Base-by-base conservation (phyloP, 2,113 vertebrate genomes). In the Dunckerocampus dactyliophorus region DNA sequence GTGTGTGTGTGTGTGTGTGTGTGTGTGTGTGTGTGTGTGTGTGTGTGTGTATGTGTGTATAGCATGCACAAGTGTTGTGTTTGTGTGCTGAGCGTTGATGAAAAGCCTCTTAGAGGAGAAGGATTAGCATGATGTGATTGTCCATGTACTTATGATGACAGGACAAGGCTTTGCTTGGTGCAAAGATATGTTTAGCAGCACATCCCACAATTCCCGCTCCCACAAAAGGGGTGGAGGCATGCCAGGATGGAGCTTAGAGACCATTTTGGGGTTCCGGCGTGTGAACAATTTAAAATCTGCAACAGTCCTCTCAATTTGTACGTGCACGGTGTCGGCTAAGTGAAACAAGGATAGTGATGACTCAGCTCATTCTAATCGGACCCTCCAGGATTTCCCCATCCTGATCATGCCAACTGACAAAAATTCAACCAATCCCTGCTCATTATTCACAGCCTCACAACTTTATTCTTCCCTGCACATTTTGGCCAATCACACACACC, bases 71-170 rank as follows among this genome's bases (percentile, higher is more conserved):
- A 42, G 58, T 39, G 53, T 34, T 28, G 58, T 39, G 53, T 34
- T 28, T 49, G 31, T 67, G 13, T 65, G 31, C 31, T 21, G 64
- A 55, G 31, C 11, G 70, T 75, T 64, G 74, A 61, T 61, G 46
- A 67, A 76, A 87, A 85, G 67, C 80, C 69, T 68, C 72, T 80
- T 72, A 76, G 62, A 63, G 73, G 61, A 65, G 71, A 61, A 45
- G 85, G 81, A 85, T 81, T 82, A 82, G 50, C 14, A 76, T 78
- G 68, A 63, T 71, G 62, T n/a, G n/a, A 85, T 84, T 82, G 83
- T 82, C 68, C 74, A 49, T 45, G 60, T 64, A 74, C 48, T 84
- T 81, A 74, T 71, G 71, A 77, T 71, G 31, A 34, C 6, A 74
- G 21, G 60, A 82, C 77, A 62, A 54, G 85, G 77, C 81, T 87